Conservation (phyloP, 2,888 invertebrate species). For the Drosophila limbata region DNA sequence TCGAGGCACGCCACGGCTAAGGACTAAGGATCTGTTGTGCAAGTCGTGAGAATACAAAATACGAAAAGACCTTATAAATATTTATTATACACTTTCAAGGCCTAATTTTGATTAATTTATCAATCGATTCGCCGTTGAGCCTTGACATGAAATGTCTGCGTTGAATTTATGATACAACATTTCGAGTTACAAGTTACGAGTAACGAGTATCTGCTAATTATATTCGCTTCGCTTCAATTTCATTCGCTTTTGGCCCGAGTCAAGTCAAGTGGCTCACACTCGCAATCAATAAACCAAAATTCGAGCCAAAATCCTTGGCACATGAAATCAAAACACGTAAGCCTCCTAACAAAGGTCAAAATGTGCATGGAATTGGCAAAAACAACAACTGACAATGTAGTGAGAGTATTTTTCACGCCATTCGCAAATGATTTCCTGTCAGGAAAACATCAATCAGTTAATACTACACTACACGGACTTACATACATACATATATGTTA, state of each 20-base stretch:
- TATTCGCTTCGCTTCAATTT: conserved; percentile 41
- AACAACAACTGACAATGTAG: conserved; percentile 36
- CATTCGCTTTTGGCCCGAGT: neutral
- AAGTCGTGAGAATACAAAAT: conserved; percentile 19
- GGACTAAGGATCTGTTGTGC: conserved; percentile 7
- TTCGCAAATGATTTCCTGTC: conserved; percentile 72
- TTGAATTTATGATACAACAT: conserved; percentile 67
- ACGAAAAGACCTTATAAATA: conserved; percentile 61
- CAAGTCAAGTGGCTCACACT: conserved; percentile 30
- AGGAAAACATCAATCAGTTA: conserved; percentile 72
- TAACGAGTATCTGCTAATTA: conserved; percentile 62
- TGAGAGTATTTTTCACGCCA: conserved; percentile 75
- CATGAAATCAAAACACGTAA: conserved; percentile 63
- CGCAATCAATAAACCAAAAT: conserved; percentile 60
- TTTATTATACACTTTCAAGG: conserved; percentile 75
- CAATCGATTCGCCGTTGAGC: conserved; percentile 68
- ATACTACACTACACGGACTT: conserved; percentile 28
- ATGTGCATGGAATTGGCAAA: conserved; percentile 27
- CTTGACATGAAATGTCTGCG: conserved; percentile 77
- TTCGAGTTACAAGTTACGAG: conserved; percentile 48
- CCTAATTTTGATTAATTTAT: conserved; percentile 76
- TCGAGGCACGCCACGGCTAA: conserved; percentile 36
- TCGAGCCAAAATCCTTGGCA: conserved; percentile 53
- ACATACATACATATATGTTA: conserved; percentile 31
- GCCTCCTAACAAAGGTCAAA: conserved; percentile 27